phyloP scores from a whole-genome alignment of 2,888 invertebrate species.

The Eilema sororculum region DNA sequence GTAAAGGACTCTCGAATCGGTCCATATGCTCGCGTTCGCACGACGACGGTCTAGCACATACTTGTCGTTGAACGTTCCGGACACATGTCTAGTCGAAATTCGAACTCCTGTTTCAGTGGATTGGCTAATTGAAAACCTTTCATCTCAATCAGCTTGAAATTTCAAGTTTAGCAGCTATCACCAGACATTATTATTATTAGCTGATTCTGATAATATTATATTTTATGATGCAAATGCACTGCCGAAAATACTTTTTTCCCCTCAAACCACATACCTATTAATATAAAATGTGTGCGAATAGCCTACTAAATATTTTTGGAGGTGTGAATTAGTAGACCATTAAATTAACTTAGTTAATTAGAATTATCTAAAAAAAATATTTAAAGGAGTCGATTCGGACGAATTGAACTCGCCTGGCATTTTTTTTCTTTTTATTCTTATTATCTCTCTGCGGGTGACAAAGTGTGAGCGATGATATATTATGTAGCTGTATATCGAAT shows the following conservation, averaged over 20 bases:
- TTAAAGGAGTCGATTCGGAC: no score
- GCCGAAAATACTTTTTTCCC: neutral
- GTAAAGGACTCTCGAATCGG: conserved; percentile 64
- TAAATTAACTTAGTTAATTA: no score
- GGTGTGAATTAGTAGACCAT: no score
- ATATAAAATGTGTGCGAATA: no score
- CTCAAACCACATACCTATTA: no score
- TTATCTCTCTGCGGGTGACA: neutral
- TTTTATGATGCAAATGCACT: neutral
- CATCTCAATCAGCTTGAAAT: conserved; percentile 53
- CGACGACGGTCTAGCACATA: conserved; percentile 65
- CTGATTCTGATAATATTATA: no score
- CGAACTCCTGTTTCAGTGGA: conserved; percentile 57
- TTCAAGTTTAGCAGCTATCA: conserved; percentile 41
- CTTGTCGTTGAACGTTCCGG: conserved; percentile 63
- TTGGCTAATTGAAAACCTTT: conserved; percentile 72
- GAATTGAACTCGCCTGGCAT: no score
- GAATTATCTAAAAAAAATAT: no score
- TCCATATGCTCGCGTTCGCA: conserved; percentile 64
- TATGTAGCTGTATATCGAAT: no score
- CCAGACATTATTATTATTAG: conserved; percentile 17
- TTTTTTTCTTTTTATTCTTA: neutral
- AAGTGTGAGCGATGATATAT: neutral
- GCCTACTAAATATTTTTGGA: no score
- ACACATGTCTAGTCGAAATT: conserved; percentile 65